Evolutionary conservation across 2,113 vertebrate species (phyloP).

Genomic region (Mobula hypostoma): DNA sequence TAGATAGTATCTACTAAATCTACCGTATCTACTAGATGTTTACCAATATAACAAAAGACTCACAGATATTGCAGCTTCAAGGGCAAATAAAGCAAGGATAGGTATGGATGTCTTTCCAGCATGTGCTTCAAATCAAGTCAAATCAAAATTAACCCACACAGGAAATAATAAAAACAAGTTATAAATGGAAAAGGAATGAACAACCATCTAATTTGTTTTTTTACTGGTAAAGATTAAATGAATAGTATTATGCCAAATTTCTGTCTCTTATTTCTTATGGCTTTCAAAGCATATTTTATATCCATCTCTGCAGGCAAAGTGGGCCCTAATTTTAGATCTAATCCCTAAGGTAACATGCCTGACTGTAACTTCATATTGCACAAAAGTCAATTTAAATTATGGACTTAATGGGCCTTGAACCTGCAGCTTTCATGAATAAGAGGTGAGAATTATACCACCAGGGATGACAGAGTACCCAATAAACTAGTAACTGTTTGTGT

Average conservation of each 20-base stretch:
- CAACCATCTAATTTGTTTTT: not conserved
- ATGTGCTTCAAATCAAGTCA: too few species aligned
- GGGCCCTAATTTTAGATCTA: not conserved
- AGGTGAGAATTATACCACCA: not conserved
- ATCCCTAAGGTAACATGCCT: not conserved
- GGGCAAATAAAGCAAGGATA: too few species aligned
- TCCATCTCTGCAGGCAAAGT: not conserved
- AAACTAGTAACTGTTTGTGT: not conserved
- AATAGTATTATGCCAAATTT: not conserved
- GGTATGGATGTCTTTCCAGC: too few species aligned
- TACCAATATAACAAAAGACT: too few species aligned
- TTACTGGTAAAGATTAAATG: too few species aligned
- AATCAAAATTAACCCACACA: too few species aligned
- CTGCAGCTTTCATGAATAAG: not conserved
- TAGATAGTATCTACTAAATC: too few species aligned
- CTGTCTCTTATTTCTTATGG: not conserved
- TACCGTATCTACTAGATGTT: too few species aligned
- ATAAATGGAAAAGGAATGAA: not conserved
- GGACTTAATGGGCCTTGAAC: not conserved
- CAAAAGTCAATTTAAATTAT: not conserved
- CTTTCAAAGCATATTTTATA: not conserved
- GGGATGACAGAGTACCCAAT: not conserved
- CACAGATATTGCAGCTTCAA: too few species aligned
- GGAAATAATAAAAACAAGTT: not conserved
- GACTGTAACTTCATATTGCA: not conserved